These are phyloP conservation scores for Plodia interpunctella DNA, from an alignment of 1,140 invertebrate genomes.

Conservation along the genomic window DNA sequence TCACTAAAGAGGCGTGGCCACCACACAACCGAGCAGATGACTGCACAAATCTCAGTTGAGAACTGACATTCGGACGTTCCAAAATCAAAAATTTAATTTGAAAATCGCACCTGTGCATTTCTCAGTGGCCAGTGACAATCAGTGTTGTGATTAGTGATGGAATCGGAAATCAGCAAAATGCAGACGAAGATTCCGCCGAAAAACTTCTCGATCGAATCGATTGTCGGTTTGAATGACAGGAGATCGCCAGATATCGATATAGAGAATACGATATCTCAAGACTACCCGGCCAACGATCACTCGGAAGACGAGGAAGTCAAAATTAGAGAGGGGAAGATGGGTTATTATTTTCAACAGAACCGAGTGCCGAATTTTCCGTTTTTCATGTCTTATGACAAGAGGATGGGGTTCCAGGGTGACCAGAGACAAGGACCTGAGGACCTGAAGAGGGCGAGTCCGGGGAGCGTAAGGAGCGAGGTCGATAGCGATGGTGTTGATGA, in stretches of 20 bases:
- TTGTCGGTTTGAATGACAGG: conserved; percentile 57
- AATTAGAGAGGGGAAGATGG: conserved; percentile 52
- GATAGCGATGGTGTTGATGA: conserved; percentile 68
- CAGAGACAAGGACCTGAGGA: conserved; percentile 40
- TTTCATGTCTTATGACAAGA: conserved; percentile 63
- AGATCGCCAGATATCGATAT: conserved; percentile 70
- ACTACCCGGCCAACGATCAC: conserved; percentile 44
- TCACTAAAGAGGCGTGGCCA: conserved; percentile 17
- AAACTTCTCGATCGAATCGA: conserved; percentile 68
- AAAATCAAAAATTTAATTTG: conserved; percentile 37
- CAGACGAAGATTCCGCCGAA: conserved; percentile 64
- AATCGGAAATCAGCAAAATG: conserved; percentile 63
- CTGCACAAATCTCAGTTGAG: conserved; percentile 31
- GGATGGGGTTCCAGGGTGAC: conserved; percentile 36
- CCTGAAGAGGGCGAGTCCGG: conserved; percentile 58
- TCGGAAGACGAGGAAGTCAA: conserved; percentile 62
- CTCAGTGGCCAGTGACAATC: conserved; percentile 25
- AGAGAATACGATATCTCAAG: conserved; percentile 60
- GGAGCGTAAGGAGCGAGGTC: conserved; percentile 60
- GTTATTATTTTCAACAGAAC: conserved; percentile 64
- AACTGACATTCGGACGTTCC: conserved; percentile 41
- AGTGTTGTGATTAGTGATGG: conserved; percentile 39
- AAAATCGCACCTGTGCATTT: conserved; percentile 28
- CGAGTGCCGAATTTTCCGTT: conserved; percentile 66
- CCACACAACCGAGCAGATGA: conserved; percentile 10